phyloP scores from a whole-genome alignment of 2,113 vertebrate species.

The Paramisgurnus dabryanus region DNA sequence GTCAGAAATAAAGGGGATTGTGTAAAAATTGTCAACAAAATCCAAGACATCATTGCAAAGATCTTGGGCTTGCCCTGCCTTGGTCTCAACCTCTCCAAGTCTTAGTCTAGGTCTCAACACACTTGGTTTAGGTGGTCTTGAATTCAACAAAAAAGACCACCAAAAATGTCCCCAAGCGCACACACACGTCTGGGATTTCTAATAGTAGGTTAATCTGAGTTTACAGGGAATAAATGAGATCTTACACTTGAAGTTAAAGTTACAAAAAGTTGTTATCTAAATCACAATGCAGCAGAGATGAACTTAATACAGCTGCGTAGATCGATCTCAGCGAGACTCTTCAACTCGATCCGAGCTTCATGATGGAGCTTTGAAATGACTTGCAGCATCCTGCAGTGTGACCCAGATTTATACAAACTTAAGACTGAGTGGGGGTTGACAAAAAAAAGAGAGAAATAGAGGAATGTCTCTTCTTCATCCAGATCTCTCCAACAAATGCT shows the following conservation, averaged over 20 bases:
- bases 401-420: conserved; percentile 31
- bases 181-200: background rate
- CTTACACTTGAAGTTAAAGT: background rate
- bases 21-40: too few relatives aligned
- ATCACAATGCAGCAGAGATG: conserved; percentile 4
- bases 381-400: conserved; percentile 26
- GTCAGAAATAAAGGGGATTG: too few relatives aligned
- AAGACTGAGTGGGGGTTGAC: background rate
- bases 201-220: conserved; percentile 19
- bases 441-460: background rate
- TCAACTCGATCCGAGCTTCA: background rate
- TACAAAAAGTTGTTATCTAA: conserved; percentile 19
- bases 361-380: conserved; percentile 14
- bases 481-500: background rate
- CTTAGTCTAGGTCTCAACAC: too few relatives aligned
- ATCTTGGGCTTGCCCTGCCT: too few relatives aligned
- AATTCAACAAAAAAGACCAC: too few relatives aligned
- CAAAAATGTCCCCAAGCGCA: too few relatives aligned
- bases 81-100: too few relatives aligned
- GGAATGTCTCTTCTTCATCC: background rate
- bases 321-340: background rate
- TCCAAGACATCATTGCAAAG: too few relatives aligned
- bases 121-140: too few relatives aligned
- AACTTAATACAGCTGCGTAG: too few relatives aligned
- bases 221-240: background rate